phyloP scores from a whole-genome alignment of 2,797 vertebrate species.

The Danio choprae region DNA sequence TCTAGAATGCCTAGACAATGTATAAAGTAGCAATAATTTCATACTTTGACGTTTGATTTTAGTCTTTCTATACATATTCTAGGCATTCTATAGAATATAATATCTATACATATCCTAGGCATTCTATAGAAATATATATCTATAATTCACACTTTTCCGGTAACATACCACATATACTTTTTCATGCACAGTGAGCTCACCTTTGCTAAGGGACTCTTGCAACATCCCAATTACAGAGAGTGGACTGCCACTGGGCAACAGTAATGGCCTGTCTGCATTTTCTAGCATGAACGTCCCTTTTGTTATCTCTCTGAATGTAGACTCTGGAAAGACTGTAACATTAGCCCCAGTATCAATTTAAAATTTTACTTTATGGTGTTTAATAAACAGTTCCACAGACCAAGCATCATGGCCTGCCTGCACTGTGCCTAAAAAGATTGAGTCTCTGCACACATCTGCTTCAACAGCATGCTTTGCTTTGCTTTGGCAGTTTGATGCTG shows the following conservation, averaged over 20 bases:
- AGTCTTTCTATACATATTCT: too few relatives aligned
- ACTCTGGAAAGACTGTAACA: not conserved
- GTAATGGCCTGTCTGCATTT: not conserved
- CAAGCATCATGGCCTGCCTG: not conserved
- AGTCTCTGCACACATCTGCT: too few relatives aligned
- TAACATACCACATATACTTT: conserved; percentile 1
- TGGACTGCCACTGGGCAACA: not conserved
- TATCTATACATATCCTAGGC: too few relatives aligned
- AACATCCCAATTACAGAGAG: not conserved
- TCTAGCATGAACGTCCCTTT: not conserved
- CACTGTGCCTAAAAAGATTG: not conserved
- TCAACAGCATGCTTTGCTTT: not conserved
- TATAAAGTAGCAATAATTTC: too few relatives aligned
- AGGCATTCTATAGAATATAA: too few relatives aligned
- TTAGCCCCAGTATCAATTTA: conserved; percentile 26
- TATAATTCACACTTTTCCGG: too few relatives aligned
- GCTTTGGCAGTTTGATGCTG: not conserved
- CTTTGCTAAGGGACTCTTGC: not conserved
- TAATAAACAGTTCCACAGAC: conserved; percentile 2
- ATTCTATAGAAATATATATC: too few relatives aligned
- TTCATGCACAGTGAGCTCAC: not conserved
- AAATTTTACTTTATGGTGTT: not conserved
- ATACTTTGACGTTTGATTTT: too few relatives aligned
- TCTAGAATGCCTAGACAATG: too few relatives aligned
- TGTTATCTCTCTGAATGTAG: not conserved